Evolutionary conservation across 2,113 vertebrate species (phyloP), one percentile per base, ranked within the genome.

Genomic region (Psettodes erumei): DNA sequence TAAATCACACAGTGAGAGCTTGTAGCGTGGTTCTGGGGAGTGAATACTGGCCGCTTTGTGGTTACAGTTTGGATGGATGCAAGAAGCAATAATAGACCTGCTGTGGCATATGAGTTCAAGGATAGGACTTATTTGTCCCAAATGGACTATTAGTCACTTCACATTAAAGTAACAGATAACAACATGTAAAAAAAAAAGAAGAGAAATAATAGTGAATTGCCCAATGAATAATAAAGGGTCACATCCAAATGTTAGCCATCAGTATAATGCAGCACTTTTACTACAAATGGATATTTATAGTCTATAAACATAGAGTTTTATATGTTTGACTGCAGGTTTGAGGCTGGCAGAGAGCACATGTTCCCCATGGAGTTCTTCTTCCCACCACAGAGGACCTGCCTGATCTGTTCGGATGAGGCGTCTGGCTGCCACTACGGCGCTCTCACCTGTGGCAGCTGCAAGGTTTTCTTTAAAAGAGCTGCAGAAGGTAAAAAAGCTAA

Each of bases 401-500:
- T 99, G 76, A 99, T 99, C 89, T 99, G 98, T 72, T 96, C 97
- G 0, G 98, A 99, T 33, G 98, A 99, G 91, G 98, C 98, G 0
- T 99, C 98, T 0, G 98, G 98, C 25, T 99, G 97, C 88, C 98
- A 99, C 84, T 99, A 99, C 0, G 98, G 98, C 35, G 98, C 97
- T 0, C 96, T 99, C 82, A 99, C 98, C 5, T 99, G 98, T 32
- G 98, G 98, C 58, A 99, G 98, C 94, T 99, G 98, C 93, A 99
- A 99, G 79, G 98, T 99, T 81, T 99, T 99, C 94, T 99, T 99
- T 94, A 99, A 99, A 92, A 93, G 98, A 88, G 98, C 98, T 0
- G 97, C 97, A 59, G 98, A 99, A 98, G 98, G 98, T 98, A 96
- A 91, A 56, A 42, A 42, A 19, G 15, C 5, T 43, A 65, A 23